A percentile compares a stretch with the other conserved stretches of the same genome.
phyloP scores from a whole-genome alignment of 1,140 invertebrate species.

The Cydia splendana region DNA sequence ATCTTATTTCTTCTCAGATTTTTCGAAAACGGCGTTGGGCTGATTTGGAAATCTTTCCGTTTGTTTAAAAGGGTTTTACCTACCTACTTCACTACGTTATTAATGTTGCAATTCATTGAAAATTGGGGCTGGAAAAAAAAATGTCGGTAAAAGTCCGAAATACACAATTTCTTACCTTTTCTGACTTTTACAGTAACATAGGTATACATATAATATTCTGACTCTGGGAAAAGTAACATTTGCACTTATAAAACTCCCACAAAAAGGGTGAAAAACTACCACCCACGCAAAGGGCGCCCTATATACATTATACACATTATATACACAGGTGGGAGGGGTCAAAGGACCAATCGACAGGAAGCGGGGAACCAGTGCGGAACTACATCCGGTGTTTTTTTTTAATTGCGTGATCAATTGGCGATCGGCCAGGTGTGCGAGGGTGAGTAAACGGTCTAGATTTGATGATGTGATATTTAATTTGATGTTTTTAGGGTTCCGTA shows the following conservation, averaged over 20 bases:
- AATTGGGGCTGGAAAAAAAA: too few relatives aligned
- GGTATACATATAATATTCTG: not conserved
- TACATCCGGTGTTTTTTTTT: constrained; percentile 58
- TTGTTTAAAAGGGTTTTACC: too few relatives aligned
- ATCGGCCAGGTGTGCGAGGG: constrained; percentile 53
- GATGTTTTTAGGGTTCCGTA: too few relatives aligned
- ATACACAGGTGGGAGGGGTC: constrained; percentile 61
- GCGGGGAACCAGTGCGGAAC: constrained; percentile 46
- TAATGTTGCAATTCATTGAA: too few relatives aligned
- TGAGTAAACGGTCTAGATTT: not conserved
- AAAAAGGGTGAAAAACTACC: constrained; percentile 13
- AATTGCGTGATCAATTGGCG: constrained; percentile 45
- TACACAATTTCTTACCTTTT: too few relatives aligned
- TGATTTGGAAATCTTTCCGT: too few relatives aligned
- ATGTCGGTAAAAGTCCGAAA: too few relatives aligned
- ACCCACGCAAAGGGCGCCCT: constrained; percentile 35
- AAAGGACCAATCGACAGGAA: constrained; percentile 64
- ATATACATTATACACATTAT: constrained; percentile 37
- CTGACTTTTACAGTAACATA: not conserved
- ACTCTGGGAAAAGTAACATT: constrained; percentile 2
- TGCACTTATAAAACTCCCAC: not conserved
- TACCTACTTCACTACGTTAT: too few relatives aligned
- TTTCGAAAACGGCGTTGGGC: too few relatives aligned
- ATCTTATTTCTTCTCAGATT: too few relatives aligned
- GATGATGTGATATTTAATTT: constrained; percentile 9